A percentile compares a stretch with the other conserved stretches of the same genome.
These are phyloP conservation scores for Lasiurus cinereus DNA, from an alignment of 2,113 vertebrate species.

Conservation along the genomic window DNA sequence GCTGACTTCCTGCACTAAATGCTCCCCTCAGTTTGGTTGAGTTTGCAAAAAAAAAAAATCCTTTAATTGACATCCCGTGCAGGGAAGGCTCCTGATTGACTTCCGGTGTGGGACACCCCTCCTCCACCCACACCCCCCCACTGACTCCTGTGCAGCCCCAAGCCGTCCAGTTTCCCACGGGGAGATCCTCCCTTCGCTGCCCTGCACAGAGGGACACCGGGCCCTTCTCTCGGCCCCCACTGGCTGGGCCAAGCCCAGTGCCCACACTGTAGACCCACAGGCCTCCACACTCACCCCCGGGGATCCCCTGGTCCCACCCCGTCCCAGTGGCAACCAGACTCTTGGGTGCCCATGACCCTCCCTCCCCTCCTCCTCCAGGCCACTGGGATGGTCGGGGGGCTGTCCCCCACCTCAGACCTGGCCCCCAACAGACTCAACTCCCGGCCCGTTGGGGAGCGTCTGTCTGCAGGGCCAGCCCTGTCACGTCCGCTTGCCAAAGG, in stretches of 20 bases:
- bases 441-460: not conserved
- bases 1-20: not conserved
- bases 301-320: conserved; percentile 22
- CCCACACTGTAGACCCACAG: not conserved
- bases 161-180: accelerated
- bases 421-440: not conserved
- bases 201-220: not conserved
- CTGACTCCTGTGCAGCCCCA: not conserved
- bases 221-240: not conserved
- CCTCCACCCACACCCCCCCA: not conserved
- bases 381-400: not conserved
- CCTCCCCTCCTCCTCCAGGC: not conserved
- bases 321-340: conserved; percentile 65
- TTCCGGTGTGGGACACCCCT: too few relatives aligned
- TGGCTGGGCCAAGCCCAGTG: not conserved
- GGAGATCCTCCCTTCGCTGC: accelerated
- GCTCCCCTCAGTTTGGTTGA: not conserved
- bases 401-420: conserved; percentile 1
- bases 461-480: conserved; percentile 7
- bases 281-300: not conserved
- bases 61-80: accelerated
- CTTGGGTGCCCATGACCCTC: not conserved
- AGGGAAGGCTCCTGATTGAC: not conserved
- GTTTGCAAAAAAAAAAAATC: accelerated
- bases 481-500: conserved; percentile 68